These are phyloP conservation scores for Coenonympha glycerion DNA, from an alignment of 2,888 invertebrate genomes.

Conservation along the genomic window DNA sequence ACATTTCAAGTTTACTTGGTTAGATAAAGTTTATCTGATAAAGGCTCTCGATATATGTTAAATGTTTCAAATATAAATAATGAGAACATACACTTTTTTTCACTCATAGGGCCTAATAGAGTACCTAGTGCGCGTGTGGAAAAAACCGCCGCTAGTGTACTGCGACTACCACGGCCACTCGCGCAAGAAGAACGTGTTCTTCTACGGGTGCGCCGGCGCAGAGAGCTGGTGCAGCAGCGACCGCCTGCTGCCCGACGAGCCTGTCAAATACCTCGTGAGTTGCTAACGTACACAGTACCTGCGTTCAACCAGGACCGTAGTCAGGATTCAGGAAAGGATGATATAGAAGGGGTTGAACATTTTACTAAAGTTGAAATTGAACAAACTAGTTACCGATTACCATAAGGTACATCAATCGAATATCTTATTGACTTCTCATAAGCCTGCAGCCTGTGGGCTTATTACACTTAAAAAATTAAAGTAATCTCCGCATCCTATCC, in stretches of 20 bases:
- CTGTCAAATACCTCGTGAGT: conserved; percentile 77
- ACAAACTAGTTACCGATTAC: too few species aligned
- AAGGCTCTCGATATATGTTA: too few species aligned
- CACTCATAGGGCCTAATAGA: conserved; percentile 76
- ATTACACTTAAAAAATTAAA: too few species aligned
- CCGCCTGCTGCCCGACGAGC: conserved; percentile 72
- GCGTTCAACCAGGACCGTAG: neutral
- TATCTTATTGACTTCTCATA: too few species aligned
- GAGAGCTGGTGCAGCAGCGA: conserved; percentile 82
- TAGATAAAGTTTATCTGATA: too few species aligned
- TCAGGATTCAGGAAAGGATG: too few species aligned
- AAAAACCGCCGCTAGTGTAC: conserved; percentile 78
- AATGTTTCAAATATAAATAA: neutral
- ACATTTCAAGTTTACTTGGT: too few species aligned
- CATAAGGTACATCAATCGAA: too few species aligned
- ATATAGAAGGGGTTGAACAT: neutral
- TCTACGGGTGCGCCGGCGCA: conserved; percentile 85
- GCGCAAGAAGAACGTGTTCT: conserved; percentile 88
- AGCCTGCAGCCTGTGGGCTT: too few species aligned
- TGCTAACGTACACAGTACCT: conserved; percentile 17
- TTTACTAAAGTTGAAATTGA: too few species aligned
- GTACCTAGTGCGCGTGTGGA: conserved; percentile 76
- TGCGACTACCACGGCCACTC: conserved; percentile 91
- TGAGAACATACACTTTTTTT: neutral
- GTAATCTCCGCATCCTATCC: too few species aligned